Evolutionary conservation across 2,113 vertebrate species (phyloP).

Genomic region (Phrynosoma platyrhinos): DNA sequence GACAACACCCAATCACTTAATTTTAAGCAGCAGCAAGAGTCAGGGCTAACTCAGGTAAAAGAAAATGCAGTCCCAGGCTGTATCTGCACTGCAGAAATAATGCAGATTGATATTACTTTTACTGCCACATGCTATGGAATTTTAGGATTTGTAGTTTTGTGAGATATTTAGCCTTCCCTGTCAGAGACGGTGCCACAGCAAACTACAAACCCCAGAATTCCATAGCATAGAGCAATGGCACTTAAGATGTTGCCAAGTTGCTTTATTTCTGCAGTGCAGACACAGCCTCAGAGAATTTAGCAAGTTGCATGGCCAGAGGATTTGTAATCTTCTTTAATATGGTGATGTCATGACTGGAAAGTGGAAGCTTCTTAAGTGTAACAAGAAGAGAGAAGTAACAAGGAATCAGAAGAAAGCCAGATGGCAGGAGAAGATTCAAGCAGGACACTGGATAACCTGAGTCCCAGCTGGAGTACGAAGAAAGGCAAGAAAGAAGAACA

Average conservation of each 20-base stretch:
- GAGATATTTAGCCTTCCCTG: no score
- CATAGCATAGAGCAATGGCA: no score
- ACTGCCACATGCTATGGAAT: no score
- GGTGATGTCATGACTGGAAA: not conserved
- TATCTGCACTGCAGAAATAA: no score
- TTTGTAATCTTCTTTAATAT: not conserved
- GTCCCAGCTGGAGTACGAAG: not conserved
- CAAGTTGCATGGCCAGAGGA: not conserved
- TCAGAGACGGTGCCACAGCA: no score
- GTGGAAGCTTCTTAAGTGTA: not conserved
- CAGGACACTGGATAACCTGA: not conserved
- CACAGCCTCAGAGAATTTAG: not conserved
- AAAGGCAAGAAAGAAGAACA: not conserved
- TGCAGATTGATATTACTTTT: no score
- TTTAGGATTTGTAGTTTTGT: no score
- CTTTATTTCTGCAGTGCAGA: no score
- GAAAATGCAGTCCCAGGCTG: not conserved
- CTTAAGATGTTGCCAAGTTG: no score
- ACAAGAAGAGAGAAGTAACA: not conserved
- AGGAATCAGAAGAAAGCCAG: not conserved
- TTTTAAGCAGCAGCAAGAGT: rapidly evolving
- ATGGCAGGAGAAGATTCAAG: not conserved
- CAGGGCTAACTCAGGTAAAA: not conserved
- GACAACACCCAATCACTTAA: rapidly evolving
- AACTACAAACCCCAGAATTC: no score